Base-by-base conservation (phyloP, 2,113 vertebrate species). In the Pagrus major region DNA sequence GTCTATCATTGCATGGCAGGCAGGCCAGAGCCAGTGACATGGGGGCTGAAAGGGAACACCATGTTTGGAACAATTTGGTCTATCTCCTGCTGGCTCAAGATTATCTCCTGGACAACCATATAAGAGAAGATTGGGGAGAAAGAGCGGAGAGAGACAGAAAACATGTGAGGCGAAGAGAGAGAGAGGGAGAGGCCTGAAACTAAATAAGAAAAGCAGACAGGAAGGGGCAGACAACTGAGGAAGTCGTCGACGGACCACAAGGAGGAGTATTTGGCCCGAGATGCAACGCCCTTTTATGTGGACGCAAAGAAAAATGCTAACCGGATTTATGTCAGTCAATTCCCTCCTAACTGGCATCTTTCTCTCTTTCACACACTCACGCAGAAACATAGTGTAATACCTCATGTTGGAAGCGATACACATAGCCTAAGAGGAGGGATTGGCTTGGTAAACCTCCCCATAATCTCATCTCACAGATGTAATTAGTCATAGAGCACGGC, bases 381-480 rank as follows among this genome's bases (percentile, higher is more conserved):
- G 81, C 72, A 88, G 52, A 90, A 84, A 77, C 76, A 85, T 67
- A 79, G 68, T 70, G 72, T 90, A 92, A 92, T 87, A 77, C 90
- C 86, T 86, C 80, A 29, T 89, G 84, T 75, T 94, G 92, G 93
- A 94, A 89, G 49, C 47, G 87, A 89, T 84, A 88, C 93, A 92
- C 84, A 91, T 88, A 83, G 89, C 92, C 92, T 87, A 86, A 91
- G 89, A 92, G 91, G 89, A 91, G 88, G 92, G 92, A 89, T 93
- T 67, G 89, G 80, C 87, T 92, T 88, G 90, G 91, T 92, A 92
- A 94, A 93, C 90, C 92, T 89, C 91, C 88, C 80, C 65, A 89
- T 94, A 94, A 94, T 95, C 94, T 93, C 93, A 92, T 94, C 94
- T 93, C 93, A 93, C 93, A 94, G 93, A 93, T 94, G 92, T 94